Base-by-base conservation (phyloP, 2,888 invertebrate genomes). In the Polia nebulosa region DNA sequence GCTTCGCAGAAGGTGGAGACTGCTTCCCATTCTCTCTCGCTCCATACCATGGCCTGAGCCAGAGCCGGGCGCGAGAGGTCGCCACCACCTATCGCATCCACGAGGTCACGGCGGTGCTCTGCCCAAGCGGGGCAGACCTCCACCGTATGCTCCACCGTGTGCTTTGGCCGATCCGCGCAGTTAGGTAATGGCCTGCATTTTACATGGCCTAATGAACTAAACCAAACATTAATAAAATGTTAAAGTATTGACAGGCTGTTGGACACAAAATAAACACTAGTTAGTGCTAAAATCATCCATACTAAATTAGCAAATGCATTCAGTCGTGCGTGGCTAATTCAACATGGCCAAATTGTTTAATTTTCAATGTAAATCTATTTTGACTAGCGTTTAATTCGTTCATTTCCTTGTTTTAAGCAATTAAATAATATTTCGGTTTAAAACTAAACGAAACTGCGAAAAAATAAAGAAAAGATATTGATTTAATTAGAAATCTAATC, bases 251-350 rank as follows among this genome's bases (percentile, higher is more conserved):
- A 56, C 64, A 25, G 13, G 7, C 17, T 29, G 25, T 32, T 8
- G 8, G 11, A 17, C 15, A 22, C n/a, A 44, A 15, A 51, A 49
- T 44, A 56, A 71, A 72, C 52, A 53, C 32, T 32, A 44, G 49
- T 71, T 56, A 64, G 44, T n/a, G 11, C 17, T 11, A 27, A 15
- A 36, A 25, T 64, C 32, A 72, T 44, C 44, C 15, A 17, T 11
- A 17, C 25, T 25, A 51, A 29, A 71, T 55, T 41, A 71, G 25
- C 47, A 39, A 49, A 51, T 29, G 17, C 1, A 20, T n/a, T 55
- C 22, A 39, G 36, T 52, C 25, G 29, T 32, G 44, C 17, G 17
- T 25, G 3, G 20, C 17, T 51, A 63, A 44, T 72, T 15, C 17
- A 36, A 44, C 9, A 27, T 25, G 2, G 13, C 6, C 49, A 7